These are phyloP conservation scores for Poeciliopsis turneri DNA, from an alignment of 2,797 vertebrate genomes.

Conservation along the genomic window DNA sequence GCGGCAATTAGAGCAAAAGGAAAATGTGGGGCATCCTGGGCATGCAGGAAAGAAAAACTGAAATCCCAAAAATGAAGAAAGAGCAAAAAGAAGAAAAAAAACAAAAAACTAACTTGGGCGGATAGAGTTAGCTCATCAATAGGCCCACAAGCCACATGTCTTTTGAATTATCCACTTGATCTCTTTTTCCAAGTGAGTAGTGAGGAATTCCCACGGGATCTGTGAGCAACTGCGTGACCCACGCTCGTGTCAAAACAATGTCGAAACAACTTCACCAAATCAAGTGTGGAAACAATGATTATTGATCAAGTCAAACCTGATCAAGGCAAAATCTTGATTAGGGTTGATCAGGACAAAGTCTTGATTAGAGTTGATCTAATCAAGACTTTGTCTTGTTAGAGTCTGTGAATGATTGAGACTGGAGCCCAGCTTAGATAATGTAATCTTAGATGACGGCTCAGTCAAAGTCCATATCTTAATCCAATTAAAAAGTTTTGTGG, in stretches of 20 bases:
- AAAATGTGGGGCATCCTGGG: conserved; percentile 68
- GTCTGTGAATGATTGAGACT: background rate
- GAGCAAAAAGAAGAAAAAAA: background rate
- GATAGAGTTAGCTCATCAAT: conserved; percentile 54
- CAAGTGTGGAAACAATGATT: conserved; percentile 19
- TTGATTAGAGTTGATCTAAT: too few relatives aligned
- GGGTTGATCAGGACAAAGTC: background rate
- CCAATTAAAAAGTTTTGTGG: background rate
- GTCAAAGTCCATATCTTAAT: background rate
- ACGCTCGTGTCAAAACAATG: conserved; percentile 41
- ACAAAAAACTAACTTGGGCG: background rate
- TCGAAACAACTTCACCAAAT: conserved; percentile 65
- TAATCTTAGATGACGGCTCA: background rate
- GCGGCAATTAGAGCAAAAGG: conserved; percentile 71
- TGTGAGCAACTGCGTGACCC: conserved; percentile 60
- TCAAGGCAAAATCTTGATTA: conserved; percentile 1
- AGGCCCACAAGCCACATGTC: conserved; percentile 18
- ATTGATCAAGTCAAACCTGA: conserved; percentile 28
- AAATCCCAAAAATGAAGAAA: conserved; percentile 28
- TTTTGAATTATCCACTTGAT: background rate
- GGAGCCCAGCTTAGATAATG: background rate
- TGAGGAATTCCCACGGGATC: conserved; percentile 71
- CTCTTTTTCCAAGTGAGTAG: conserved; percentile 20
- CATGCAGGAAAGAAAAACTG: conserved; percentile 37
- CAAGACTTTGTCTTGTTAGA: background rate